Percentiles rank a stretch among this genome's conserved stretches.
These are phyloP conservation scores for Hymenopus coronatus DNA, from an alignment of 2,888 invertebrate species.

Conservation along the genomic window DNA sequence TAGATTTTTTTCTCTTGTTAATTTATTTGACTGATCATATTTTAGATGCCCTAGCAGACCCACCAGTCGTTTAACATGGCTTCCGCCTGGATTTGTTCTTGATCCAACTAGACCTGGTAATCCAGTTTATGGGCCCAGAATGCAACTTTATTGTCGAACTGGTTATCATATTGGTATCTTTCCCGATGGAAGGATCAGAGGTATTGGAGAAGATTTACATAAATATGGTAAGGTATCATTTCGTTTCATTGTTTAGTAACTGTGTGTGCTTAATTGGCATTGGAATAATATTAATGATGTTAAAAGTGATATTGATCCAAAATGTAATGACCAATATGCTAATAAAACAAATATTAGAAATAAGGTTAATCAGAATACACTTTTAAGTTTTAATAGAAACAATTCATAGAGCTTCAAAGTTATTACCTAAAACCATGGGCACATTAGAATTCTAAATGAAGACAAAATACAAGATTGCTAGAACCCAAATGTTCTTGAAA, in stretches of 20 bases:
- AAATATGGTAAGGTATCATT: slow-evolving; percentile 49
- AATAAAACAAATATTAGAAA: too few relatives aligned
- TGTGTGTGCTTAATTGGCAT: neutral
- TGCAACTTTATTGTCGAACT: slow-evolving; percentile 57
- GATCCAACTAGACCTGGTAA: slow-evolving; percentile 42
- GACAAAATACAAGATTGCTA: too few relatives aligned
- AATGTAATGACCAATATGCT: too few relatives aligned
- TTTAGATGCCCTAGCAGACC: neutral
- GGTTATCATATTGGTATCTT: slow-evolving; percentile 55
- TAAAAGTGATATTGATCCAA: too few relatives aligned
- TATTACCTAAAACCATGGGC: too few relatives aligned
- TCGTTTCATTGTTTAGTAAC: slow-evolving; percentile 15
- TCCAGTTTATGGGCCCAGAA: slow-evolving; percentile 50
- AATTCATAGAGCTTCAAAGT: too few relatives aligned
- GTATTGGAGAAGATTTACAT: slow-evolving; percentile 52
- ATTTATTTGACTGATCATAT: neutral
- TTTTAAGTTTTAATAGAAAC: too few relatives aligned
- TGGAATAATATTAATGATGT: too few relatives aligned
- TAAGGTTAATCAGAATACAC: too few relatives aligned
- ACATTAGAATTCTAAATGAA: too few relatives aligned
- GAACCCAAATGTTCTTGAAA: too few relatives aligned
- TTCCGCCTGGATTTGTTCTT: neutral
- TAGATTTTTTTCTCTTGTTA: too few relatives aligned
- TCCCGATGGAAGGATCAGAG: slow-evolving; percentile 52
- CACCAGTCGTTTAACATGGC: neutral